Base-by-base conservation (phyloP, 1,140 invertebrate species). In the Eufriesea mexicana region DNA sequence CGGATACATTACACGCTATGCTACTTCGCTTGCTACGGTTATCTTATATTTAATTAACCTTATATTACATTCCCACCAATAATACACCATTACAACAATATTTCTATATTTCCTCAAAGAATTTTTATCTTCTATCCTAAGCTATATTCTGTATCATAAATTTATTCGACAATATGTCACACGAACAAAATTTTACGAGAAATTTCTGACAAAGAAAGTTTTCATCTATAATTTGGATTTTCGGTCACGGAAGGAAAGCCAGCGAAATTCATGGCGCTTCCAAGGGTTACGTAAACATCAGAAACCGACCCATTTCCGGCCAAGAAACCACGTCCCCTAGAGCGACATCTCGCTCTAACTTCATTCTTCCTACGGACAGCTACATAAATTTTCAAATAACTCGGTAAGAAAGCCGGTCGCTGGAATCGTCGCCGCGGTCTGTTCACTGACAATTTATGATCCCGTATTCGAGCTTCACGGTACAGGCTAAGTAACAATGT, bases 351-450 rank as follows among this genome's bases (percentile, higher is more conserved):
- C 45, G 67, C 25, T 51, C 67, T n/a, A 54, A 23, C 25, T 71
- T 71, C 49, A 28, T 71, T 71, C 68, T 71, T 71, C 68, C 28
- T 20, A 18, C 25, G 68, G 68, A 54, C 68, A 71, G 68, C 16
- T 71, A 35, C 68, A 71, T 71, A 71, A 71, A 71, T 71, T 71
- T 71, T 71, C 47, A 23, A 71, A 54, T 54, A 71, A n/a, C 49
- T 20, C 49, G 68, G 35, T 45, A 66, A 66, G 64, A 66, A 66
- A 45, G 64, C 20, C 64, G 10, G 64, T 45, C 64, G 20, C 18
- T 5, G 45, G 47, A 71, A 71, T 71, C 68, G 68, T 71, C 68
- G 49, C 25, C 18, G 25, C 68, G 68, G 45, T 23, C 28, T 16
- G 23, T 20, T 23, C 64, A 9, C 35, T 2, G 4, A 35, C 49